Base-by-base conservation (phyloP, 2,113 vertebrate species). In the Equus przewalskii region DNA sequence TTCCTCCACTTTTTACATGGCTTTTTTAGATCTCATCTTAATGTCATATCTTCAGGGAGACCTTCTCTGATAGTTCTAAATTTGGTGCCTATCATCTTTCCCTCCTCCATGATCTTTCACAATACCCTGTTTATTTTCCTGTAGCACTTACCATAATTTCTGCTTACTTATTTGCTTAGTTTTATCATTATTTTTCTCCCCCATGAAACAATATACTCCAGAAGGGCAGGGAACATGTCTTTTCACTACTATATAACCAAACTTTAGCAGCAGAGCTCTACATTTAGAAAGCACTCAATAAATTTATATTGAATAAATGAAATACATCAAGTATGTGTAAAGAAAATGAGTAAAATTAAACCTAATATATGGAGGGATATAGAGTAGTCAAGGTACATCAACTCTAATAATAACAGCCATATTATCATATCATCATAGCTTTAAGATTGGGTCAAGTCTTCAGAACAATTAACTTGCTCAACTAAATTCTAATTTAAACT, bases 21-120 rank as follows among this genome's bases (percentile, higher is more conserved):
- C 8, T 24, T 89, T 76, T 89, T n/a, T 12, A 78, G 44, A 51
- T 46, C 60, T 46, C 81, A 76, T 65, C 58, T 64, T 75, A 26
- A 89, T 24, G 26, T 76, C 21, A 28, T 24, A 51, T 64, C 58
- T 13, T 78, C 28, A 26, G 21, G 22, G 12, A 78, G 90, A 91
- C 89, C 91, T 92, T 96, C 96, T 96, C 97, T 97, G 54, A 64
- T 46, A 36, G 58, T 24, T 24, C 56, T 65, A 18, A 89, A 51
- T 64, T 49, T 78, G 21, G 15, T 51, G 58, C 15, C 72, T 18
- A 64, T 10, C 41, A 41, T 56, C 69, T 44, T 60, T 72, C 51
- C 24, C n/a, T 88, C 26, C n/a, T 12, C 11, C 15, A 30, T 44
- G 5, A 78, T 78, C 30, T 51, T 65, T 49, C 44, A 62, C 30